Evolutionary conservation across 2,888 invertebrate genomes (phyloP).

Genomic region (Callyntrura guangdongensis): DNA sequence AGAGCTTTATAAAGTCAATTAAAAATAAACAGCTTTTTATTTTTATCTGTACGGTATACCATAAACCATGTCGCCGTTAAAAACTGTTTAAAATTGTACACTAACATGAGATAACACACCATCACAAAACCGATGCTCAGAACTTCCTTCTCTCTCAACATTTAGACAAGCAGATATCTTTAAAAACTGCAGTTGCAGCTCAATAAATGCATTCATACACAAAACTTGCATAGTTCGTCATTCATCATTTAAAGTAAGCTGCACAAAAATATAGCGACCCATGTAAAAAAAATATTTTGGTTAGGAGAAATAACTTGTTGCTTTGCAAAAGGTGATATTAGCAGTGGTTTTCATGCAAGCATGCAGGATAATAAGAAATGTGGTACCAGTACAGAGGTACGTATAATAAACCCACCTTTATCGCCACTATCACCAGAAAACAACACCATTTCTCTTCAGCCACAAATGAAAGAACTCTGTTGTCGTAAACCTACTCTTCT

Average conservation of each 20-base stretch:
- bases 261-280: conserved; percentile 5
- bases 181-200: background rate
- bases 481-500: conserved; percentile 47
- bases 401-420: conserved; percentile 37
- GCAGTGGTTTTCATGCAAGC: background rate
- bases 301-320: conserved; percentile 47
- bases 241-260: background rate
- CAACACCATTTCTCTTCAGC: conserved; percentile 40
- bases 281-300: conserved; percentile 14
- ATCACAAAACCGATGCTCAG: too few species aligned
- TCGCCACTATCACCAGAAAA: conserved; percentile 29
- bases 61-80: too few species aligned
- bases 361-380: conserved; percentile 3
- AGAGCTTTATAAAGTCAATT: too few species aligned
- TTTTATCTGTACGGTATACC: too few species aligned
- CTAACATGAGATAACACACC: background rate
- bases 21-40: too few species aligned
- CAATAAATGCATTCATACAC: background rate
- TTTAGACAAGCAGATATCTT: too few species aligned
- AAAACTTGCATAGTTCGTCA: too few species aligned
- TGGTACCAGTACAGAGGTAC: conserved; percentile 35
- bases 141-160: too few species aligned
- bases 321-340: background rate
- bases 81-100: background rate
- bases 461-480: conserved; percentile 6